Evolutionary conservation across 2,797 vertebrate genomes (phyloP).

Genomic region (Amblyopsis hoosieri): DNA sequence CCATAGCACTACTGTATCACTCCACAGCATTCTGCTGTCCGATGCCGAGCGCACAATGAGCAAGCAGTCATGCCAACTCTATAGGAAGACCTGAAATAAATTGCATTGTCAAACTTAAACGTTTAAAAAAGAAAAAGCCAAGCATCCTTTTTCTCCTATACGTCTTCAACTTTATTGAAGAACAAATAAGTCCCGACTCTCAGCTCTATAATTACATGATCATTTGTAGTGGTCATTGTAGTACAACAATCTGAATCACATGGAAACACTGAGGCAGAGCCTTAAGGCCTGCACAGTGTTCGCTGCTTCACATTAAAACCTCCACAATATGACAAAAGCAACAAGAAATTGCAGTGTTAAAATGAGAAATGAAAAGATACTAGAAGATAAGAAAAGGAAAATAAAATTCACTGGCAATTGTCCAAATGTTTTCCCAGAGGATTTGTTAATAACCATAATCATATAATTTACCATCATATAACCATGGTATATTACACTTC

Average conservation of each 20-base stretch:
- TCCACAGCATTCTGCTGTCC: constrained; percentile 14
- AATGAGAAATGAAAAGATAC: constrained; percentile 45
- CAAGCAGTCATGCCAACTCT: too few species aligned
- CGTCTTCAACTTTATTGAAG: constrained; percentile 81
- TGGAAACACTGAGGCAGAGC: constrained; percentile 39
- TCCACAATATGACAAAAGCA: constrained; percentile 40
- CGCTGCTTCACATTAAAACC: constrained; percentile 75
- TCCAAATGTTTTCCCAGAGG: too few species aligned
- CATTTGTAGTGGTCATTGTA: constrained; percentile 74
- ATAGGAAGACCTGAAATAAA: too few species aligned
- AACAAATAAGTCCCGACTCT: constrained; percentile 72
- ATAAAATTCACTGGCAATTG: constrained; percentile 35
- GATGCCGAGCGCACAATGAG: too few species aligned
- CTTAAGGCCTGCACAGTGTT: constrained; percentile 40
- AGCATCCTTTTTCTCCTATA: constrained; percentile 9
- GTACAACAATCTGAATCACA: constrained; percentile 47
- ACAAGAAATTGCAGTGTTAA: constrained; percentile 65
- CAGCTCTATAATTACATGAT: constrained; percentile 67
- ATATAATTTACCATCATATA: too few species aligned
- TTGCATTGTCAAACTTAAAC: too few species aligned
- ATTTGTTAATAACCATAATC: too few species aligned
- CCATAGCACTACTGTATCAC: not conserved
- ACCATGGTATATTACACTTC: too few species aligned
- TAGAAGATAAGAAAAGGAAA: constrained; percentile 18
- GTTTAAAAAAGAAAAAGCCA: constrained; percentile 7